These are phyloP conservation scores for Corvus hawaiiensis DNA, from an alignment of 2,113 vertebrate genomes.

Conservation along the genomic window DNA sequence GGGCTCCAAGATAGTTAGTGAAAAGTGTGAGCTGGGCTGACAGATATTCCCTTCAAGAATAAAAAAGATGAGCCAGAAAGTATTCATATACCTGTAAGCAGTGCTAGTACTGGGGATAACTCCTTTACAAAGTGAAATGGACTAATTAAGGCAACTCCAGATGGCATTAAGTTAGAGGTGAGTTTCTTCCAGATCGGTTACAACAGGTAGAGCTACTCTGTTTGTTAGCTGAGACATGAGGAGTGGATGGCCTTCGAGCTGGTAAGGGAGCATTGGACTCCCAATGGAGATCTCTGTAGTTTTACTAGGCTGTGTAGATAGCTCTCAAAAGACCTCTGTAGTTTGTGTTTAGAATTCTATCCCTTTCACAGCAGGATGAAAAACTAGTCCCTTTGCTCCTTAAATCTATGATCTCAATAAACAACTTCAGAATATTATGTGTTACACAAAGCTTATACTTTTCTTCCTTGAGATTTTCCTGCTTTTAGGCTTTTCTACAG, in stretches of 20 bases:
- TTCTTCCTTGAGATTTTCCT: not conserved
- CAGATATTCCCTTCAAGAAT: not conserved
- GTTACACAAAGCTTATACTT: not conserved
- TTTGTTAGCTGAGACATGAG: not conserved
- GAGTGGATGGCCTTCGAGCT: accelerated
- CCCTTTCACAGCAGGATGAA: not conserved
- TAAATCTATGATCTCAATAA: not conserved
- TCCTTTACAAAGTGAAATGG: not conserved
- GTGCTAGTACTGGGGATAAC: not conserved
- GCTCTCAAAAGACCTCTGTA: not conserved
- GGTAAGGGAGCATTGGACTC: accelerated
- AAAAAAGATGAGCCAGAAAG: not conserved
- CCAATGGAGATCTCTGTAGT: not conserved
- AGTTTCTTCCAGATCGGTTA: not conserved
- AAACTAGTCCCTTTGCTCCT: not conserved
- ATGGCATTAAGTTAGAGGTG: not conserved
- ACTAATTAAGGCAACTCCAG: not conserved
- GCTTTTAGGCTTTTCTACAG: not conserved
- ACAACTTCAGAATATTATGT: not conserved
- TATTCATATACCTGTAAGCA: not conserved
- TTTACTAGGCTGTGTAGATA: not conserved
- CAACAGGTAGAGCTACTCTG: not conserved
- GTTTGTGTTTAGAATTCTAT: not conserved
- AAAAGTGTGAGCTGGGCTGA: not conserved
- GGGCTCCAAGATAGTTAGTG: not conserved